Percentiles rank a stretch among this genome's conserved stretches.
Evolutionary conservation across 2,888 invertebrate species (phyloP).

Genomic region (Lithosia quadra): DNA sequence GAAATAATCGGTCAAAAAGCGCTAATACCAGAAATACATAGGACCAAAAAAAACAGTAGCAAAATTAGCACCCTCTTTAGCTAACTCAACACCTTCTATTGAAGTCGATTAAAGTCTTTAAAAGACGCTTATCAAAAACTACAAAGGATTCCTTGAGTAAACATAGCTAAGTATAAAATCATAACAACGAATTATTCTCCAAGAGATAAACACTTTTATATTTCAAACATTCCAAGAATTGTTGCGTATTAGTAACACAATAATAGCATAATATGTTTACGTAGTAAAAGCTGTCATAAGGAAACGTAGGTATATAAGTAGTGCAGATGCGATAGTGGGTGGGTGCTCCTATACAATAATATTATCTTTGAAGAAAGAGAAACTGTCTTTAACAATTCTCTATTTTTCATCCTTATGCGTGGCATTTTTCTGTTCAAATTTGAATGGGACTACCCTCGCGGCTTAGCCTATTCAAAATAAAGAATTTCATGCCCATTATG

Average conservation of each 20-base stretch:
- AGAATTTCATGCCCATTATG: neutral
- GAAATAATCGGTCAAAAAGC: too few relatives aligned
- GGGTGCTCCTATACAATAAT: neutral
- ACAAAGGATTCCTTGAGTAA: neutral
- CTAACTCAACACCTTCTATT: too few relatives aligned
- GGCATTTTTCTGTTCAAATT: neutral
- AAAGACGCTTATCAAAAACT: neutral
- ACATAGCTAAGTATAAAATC: neutral
- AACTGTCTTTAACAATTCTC: neutral
- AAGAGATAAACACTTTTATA: neutral
- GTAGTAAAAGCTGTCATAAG: conserved; percentile 4
- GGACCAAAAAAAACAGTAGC: too few relatives aligned
- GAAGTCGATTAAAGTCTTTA: too few relatives aligned
- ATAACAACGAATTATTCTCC: neutral
- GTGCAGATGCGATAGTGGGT: neutral
- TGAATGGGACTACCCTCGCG: neutral
- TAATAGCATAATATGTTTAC: conserved; percentile 1
- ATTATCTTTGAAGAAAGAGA: too few relatives aligned
- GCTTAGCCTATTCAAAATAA: neutral
- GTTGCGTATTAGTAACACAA: neutral
- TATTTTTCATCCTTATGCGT: neutral
- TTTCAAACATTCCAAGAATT: neutral
- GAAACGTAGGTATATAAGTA: neutral
- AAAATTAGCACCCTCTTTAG: too few relatives aligned
- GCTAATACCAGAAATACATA: too few relatives aligned